Conservation (phyloP, 1,140 invertebrate species). For the Potamilus streckersoni region DNA sequence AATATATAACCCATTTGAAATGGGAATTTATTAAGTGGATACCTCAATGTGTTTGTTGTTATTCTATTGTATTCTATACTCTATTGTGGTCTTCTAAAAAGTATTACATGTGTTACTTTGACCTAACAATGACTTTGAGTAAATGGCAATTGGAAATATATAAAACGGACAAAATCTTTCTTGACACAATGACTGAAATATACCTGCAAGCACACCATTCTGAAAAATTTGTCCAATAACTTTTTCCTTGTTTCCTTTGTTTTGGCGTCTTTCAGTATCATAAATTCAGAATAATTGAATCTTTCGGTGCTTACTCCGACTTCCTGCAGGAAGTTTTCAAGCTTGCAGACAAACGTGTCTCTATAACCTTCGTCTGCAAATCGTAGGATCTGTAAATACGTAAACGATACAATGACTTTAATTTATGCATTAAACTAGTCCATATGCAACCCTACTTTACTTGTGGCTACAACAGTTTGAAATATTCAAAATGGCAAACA, state of each 20-base stretch:
- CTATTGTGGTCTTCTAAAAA: background rate
- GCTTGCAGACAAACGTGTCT: slow-evolving; percentile 88
- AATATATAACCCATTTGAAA: too few species aligned
- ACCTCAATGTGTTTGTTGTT: too few species aligned
- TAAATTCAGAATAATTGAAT: slow-evolving; percentile 77
- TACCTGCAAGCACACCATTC: slow-evolving; percentile 92
- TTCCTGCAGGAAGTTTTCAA: slow-evolving; percentile 86
- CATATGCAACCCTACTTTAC: too few species aligned
- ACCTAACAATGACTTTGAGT: background rate
- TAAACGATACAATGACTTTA: too few species aligned
- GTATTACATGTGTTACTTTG: background rate
- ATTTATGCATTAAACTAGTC: too few species aligned
- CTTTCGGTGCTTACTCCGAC: slow-evolving; percentile 85
- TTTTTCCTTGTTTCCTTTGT: slow-evolving; percentile 94
- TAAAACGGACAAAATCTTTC: background rate
- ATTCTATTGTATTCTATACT: too few species aligned
- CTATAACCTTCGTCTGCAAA: slow-evolving; percentile 85
- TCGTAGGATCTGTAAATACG: slow-evolving; percentile 76
- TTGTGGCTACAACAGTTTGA: too few species aligned
- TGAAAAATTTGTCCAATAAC: slow-evolving; percentile 97
- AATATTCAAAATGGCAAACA: too few species aligned
- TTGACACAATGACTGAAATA: background rate
- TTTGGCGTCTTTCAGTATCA: slow-evolving; percentile 93
- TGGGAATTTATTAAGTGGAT: too few species aligned
- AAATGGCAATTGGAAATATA: background rate